phyloP scores from a whole-genome alignment of 2,113 vertebrate genomes.

The Desmodus rotundus region DNA sequence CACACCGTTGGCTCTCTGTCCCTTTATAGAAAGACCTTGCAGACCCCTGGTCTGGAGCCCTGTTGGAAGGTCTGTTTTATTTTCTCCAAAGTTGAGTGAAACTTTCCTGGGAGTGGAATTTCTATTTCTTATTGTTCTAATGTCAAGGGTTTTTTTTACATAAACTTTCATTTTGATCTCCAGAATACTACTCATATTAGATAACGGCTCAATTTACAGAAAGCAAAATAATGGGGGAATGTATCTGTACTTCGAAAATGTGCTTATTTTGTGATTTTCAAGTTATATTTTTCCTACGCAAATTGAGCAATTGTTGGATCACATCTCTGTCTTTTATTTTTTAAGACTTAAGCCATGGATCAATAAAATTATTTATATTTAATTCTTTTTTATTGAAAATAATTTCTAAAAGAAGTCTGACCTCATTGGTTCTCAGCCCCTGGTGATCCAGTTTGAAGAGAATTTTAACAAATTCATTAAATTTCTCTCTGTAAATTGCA shows the following conservation, averaged over 20 bases:
- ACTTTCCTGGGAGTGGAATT: background rate
- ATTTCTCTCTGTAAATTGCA: background rate
- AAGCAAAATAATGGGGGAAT: background rate
- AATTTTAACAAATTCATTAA: background rate
- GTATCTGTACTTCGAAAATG: background rate
- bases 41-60: no score
- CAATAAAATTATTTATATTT: background rate
- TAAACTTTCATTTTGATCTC: background rate
- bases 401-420: background rate
- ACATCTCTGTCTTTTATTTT: background rate
- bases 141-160: background rate
- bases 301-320: background rate
- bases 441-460: background rate
- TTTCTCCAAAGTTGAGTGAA: background rate
- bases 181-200: background rate
- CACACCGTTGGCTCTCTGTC: background rate
- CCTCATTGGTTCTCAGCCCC: background rate
- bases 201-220: background rate
- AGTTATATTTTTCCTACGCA: background rate
- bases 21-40: background rate
- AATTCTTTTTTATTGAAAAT: background rate
- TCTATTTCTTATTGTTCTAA: background rate
- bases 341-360: background rate
- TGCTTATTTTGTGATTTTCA: background rate
- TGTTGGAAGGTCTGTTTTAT: background rate